These are phyloP conservation scores for Salticus scenicus DNA, from an alignment of 2,888 invertebrate species.

Conservation along the genomic window DNA sequence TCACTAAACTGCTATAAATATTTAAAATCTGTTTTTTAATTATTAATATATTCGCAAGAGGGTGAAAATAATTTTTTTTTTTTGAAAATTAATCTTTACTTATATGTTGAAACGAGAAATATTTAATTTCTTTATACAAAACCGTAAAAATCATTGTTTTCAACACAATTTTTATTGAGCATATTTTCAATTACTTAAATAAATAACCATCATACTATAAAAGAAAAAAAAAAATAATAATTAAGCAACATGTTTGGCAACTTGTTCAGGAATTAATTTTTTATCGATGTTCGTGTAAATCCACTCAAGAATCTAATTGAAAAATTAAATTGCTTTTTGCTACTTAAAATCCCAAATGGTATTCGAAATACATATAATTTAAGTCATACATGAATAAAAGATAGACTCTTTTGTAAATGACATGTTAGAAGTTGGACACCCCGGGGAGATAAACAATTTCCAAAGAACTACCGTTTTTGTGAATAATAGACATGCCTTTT, in stretches of 20 bases:
- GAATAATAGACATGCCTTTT: conserved; percentile 54
- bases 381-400: background rate
- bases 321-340: conserved; percentile 51
- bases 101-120: too few species aligned
- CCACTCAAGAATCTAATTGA: conserved; percentile 51
- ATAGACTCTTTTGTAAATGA: background rate
- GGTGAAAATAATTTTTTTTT: too few species aligned
- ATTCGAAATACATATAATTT: background rate
- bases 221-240: background rate
- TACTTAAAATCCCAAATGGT: conserved; percentile 29
- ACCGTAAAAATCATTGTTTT: too few species aligned
- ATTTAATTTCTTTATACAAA: too few species aligned
- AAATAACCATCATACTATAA: too few species aligned
- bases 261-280: background rate
- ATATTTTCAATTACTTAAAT: too few species aligned
- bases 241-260: background rate
- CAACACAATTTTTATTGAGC: too few species aligned
- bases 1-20: too few species aligned
- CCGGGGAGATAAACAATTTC: background rate
- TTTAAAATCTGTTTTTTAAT: too few species aligned
- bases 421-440: background rate
- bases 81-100: too few species aligned
- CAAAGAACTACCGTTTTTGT: conserved; percentile 15
- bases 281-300: conserved; percentile 23
- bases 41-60: too few species aligned